phyloP scores from a whole-genome alignment of 2,797 vertebrate genomes.

The Enoplosus armatus region DNA sequence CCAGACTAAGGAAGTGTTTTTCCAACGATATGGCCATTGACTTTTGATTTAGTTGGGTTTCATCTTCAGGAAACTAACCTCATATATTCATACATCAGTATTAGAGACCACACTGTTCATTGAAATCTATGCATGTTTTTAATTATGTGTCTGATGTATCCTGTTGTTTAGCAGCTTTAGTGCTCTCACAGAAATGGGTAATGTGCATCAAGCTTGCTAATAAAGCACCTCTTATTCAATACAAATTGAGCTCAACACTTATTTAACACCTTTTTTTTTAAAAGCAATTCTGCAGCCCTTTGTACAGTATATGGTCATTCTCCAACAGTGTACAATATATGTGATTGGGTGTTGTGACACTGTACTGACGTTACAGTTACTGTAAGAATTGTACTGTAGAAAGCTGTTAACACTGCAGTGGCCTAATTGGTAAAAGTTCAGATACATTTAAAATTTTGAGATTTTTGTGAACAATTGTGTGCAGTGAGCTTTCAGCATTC shows the following conservation, averaged over 20 bases:
- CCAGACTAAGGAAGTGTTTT: not conserved
- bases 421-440: not conserved
- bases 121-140: slow-evolving; percentile 3
- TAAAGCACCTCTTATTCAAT: slow-evolving; percentile 41
- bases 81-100: no score
- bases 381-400: not conserved
- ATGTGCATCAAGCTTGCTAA: slow-evolving; percentile 38
- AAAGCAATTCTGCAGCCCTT: not conserved
- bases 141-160: not conserved
- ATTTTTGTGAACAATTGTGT: not conserved
- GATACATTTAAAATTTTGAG: not conserved
- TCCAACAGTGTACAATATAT: not conserved
- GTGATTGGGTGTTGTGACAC: not conserved
- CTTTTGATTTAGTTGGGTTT: not conserved
- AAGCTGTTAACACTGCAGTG: no score
- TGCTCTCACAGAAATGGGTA: not conserved
- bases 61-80: no score
- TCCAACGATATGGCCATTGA: not conserved
- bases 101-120: no score
- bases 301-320: not conserved
- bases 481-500: not conserved
- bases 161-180: slow-evolving; percentile 9
- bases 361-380: not conserved
- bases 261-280: not conserved
- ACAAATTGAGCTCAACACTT: not conserved